phyloP scores from a whole-genome alignment of 2,113 vertebrate species.

The Trogon surrucura region DNA sequence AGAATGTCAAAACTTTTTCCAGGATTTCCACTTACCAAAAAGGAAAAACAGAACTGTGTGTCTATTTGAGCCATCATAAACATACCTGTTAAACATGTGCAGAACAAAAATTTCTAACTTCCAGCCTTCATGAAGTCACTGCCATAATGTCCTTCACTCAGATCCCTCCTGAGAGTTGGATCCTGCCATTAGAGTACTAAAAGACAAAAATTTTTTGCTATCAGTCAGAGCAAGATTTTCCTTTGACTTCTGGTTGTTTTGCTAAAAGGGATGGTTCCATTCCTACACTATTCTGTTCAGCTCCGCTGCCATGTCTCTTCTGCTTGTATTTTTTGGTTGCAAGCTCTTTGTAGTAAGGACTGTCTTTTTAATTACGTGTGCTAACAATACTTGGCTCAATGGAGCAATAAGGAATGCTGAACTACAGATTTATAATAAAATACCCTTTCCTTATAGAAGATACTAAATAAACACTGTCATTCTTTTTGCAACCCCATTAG shows the following conservation, averaged over 20 bases:
- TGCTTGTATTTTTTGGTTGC: not conserved
- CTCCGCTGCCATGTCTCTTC: not conserved
- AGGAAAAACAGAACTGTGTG: not conserved
- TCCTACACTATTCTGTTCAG: not conserved
- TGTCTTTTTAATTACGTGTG: conserved; percentile 11
- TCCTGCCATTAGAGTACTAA: not conserved
- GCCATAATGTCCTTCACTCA: not conserved
- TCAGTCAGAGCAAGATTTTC: not conserved
- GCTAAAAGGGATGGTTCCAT: not conserved
- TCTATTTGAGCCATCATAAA: not conserved
- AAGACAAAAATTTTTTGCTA: not conserved
- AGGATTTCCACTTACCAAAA: not conserved
- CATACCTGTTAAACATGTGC: not conserved
- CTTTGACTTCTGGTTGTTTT: not conserved
- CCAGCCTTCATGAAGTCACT: not conserved
- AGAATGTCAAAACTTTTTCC: not conserved
- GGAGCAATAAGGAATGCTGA: not conserved
- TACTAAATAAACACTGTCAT: conserved; percentile 30
- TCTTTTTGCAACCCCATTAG: conserved; percentile 6
- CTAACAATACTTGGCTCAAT: not conserved
- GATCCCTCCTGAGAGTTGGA: not conserved
- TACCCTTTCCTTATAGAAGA: not conserved
- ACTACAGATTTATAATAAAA: not conserved
- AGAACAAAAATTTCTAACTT: not conserved
- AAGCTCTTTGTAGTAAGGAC: not conserved